phyloP scores from a whole-genome alignment of 2,888 invertebrate species.

The Alentia gelatinosa region DNA sequence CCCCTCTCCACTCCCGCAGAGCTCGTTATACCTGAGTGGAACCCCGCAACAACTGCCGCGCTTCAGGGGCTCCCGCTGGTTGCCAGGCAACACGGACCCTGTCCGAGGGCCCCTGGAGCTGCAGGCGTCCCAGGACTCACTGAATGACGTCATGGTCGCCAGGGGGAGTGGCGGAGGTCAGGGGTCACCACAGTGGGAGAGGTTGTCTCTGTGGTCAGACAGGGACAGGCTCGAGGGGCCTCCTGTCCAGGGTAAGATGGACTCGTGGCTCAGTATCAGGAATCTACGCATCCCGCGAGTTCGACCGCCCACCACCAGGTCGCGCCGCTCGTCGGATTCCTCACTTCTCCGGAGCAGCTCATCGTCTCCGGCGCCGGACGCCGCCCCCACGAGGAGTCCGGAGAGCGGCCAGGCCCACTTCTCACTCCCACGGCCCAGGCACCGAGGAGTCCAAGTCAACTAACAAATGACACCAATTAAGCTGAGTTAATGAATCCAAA shows the following conservation, averaged over 20 bases:
- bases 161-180: background rate
- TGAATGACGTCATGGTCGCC: background rate
- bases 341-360: background rate
- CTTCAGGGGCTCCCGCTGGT: slow-evolving; percentile 7
- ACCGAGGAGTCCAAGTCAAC: no score
- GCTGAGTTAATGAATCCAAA: no score
- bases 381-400: no score
- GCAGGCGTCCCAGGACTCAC: background rate
- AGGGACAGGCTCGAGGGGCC: background rate
- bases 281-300: background rate
- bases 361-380: no score
- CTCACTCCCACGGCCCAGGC: no score
- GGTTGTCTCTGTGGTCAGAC: background rate
- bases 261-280: background rate
- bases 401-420: no score
- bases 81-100: background rate
- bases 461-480: no score
- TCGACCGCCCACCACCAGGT: background rate
- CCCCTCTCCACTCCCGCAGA: no score
- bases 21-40: no score
- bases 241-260: no score
- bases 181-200: background rate
- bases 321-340: background rate
- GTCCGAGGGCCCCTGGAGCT: background rate
- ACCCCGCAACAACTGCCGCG: no score